Evolutionary conservation across 1,140 invertebrate species (phyloP).

Genomic region (Epicauta chinensis): DNA sequence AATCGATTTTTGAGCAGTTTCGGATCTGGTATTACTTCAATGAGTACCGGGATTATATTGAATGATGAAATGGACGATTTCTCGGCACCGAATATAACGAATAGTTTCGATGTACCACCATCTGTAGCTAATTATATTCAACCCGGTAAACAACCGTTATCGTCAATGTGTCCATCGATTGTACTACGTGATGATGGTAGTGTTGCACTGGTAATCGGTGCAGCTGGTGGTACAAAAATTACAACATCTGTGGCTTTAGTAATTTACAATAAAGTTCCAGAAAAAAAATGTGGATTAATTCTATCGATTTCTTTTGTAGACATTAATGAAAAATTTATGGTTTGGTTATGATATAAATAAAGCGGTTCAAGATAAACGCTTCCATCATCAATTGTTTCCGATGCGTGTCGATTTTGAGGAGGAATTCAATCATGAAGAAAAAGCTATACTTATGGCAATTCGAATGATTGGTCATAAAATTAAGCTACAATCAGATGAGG

Average conservation of each 20-base stretch:
- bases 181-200: no score
- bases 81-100: no score
- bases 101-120: slow-evolving; percentile 68
- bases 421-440: slow-evolving; percentile 49
- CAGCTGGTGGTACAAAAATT: no score
- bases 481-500: slow-evolving; percentile 39
- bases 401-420: slow-evolving; percentile 57
- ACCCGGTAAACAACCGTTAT: slow-evolving; percentile 77
- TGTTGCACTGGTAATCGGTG: no score
- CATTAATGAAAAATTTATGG: slow-evolving; percentile 40
- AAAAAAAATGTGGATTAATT: background rate
- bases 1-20: slow-evolving; percentile 62
- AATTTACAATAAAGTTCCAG: slow-evolving; percentile 37
- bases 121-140: slow-evolving; percentile 75
- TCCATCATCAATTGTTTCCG: no score
- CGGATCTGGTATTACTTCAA: slow-evolving; percentile 64
- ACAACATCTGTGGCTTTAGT: no score
- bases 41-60: slow-evolving; percentile 78
- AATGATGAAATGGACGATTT: no score
- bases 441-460: slow-evolving; percentile 43
- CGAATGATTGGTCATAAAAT: slow-evolving; percentile 47
- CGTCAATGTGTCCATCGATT: no score
- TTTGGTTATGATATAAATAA: slow-evolving; percentile 28
- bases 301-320: slow-evolving; percentile 37
- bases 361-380: no score